phyloP scores from a whole-genome alignment of 2,113 vertebrate genomes.

The Sturnus vulgaris region DNA sequence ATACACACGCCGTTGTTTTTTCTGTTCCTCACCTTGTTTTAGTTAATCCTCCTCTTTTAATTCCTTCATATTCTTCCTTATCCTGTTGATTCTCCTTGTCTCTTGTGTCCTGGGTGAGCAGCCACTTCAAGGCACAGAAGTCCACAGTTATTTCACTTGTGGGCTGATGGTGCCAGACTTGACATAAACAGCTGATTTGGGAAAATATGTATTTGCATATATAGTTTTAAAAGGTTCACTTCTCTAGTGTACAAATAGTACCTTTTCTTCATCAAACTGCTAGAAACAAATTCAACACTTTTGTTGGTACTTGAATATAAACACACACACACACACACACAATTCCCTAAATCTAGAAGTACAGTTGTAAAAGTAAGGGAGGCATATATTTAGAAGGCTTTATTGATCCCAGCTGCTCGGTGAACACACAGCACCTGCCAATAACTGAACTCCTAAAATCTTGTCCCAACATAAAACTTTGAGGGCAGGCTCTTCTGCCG shows the following conservation, averaged over 20 bases:
- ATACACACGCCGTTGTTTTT: not conserved
- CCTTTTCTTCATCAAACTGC: not conserved
- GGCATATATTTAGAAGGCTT: not conserved
- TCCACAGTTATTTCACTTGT: not conserved
- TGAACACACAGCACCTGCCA: not conserved
- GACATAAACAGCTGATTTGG: not conserved
- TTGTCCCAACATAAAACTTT: not conserved
- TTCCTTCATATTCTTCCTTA: not conserved
- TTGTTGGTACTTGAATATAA: not conserved
- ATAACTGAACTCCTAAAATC: constrained; percentile 1
- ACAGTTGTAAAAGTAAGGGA: not conserved
- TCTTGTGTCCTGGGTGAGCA: not conserved
- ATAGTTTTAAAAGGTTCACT: not conserved
- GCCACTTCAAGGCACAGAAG: not conserved
- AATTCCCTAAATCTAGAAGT: not conserved
- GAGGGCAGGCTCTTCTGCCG: not conserved
- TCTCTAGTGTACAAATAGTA: not conserved
- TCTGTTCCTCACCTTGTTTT: not conserved
- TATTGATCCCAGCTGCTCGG: not conserved
- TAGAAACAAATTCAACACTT: not conserved
- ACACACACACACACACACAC: not conserved
- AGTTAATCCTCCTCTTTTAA: not conserved
- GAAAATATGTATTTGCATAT: not conserved
- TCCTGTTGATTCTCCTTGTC: not conserved
- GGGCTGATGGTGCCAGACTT: not conserved